Conservation (phyloP, 2,113 vertebrate species). For the Cacatua alba region DNA sequence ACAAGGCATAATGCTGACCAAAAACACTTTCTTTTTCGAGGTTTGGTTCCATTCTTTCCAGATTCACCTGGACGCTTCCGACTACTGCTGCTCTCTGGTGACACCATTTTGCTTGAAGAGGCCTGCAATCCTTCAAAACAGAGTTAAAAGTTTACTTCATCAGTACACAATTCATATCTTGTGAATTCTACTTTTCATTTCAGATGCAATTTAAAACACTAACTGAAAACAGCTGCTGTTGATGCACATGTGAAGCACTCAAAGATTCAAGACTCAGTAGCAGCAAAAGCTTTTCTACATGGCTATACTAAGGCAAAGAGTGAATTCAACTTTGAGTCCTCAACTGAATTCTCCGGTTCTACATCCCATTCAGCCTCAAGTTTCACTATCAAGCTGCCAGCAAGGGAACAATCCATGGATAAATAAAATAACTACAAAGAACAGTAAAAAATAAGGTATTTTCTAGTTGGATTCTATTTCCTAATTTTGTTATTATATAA, state of each 20-base stretch:
- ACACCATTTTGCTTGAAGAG: slow-evolving; percentile 80
- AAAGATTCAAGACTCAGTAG: neutral
- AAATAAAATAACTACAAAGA: neutral
- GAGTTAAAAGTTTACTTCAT: neutral
- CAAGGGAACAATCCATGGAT: neutral
- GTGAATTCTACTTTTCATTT: neutral
- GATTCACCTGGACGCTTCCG: slow-evolving; percentile 70
- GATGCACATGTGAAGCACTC: neutral
- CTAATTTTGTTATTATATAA: neutral
- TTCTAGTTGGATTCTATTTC: neutral
- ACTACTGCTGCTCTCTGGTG: slow-evolving; percentile 41
- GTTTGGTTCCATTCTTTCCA: neutral
- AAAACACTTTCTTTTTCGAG: slow-evolving; percentile 77
- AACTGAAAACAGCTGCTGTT: neutral
- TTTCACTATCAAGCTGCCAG: neutral
- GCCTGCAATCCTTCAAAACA: slow-evolving; percentile 85
- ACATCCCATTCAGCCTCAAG: neutral
- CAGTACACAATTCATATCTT: neutral
- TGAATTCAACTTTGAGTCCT: neutral
- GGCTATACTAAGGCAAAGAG: neutral
- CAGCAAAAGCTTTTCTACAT: neutral
- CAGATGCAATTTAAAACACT: neutral
- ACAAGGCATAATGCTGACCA: slow-evolving; percentile 77
- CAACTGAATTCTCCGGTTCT: neutral
- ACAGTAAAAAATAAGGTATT: neutral